These are phyloP conservation scores for Mionectes macconnelli DNA, from an alignment of 2,113 vertebrate species.

Conservation along the genomic window DNA sequence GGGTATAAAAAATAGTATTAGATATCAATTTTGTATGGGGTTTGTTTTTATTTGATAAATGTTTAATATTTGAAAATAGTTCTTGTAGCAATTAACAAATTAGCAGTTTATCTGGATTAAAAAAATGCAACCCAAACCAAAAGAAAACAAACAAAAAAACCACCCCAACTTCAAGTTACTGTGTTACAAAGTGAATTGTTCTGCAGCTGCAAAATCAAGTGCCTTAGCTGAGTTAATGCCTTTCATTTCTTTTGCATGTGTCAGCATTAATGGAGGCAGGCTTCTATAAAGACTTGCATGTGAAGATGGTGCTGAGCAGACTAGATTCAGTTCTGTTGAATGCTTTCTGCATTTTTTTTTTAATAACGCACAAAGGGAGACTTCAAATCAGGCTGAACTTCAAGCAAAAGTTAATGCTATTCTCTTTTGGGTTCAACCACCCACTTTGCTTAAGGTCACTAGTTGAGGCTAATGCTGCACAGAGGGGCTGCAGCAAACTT, in stretches of 20 bases:
- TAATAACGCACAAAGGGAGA: constrained; percentile 76
- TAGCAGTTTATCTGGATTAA: constrained; percentile 62
- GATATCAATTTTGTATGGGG: neutral
- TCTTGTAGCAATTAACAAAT: constrained; percentile 70
- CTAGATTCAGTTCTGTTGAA: constrained; percentile 82
- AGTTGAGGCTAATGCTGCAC: constrained; percentile 86
- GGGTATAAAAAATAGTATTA: neutral
- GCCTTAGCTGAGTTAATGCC: constrained; percentile 80
- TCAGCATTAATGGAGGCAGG: constrained; percentile 82
- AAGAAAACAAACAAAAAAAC: neutral
- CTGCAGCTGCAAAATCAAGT: constrained; percentile 82
- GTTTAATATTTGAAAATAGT: constrained; percentile 69
- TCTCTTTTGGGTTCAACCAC: constrained; percentile 89
- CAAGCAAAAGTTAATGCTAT: constrained; percentile 89
- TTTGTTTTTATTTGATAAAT: constrained; percentile 49
- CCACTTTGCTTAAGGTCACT: constrained; percentile 93
- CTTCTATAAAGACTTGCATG: constrained; percentile 77
- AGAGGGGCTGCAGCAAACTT: constrained; percentile 87
- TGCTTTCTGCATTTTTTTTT: constrained; percentile 68
- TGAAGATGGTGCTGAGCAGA: constrained; percentile 83
- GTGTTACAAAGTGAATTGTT: constrained; percentile 77
- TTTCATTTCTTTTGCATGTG: constrained; percentile 84
- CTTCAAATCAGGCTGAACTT: constrained; percentile 87
- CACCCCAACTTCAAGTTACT: constrained; percentile 52
- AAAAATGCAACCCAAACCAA: neutral